Evolutionary conservation across 2,113 vertebrate species (phyloP).

Genomic region (Trogon melanurus): DNA sequence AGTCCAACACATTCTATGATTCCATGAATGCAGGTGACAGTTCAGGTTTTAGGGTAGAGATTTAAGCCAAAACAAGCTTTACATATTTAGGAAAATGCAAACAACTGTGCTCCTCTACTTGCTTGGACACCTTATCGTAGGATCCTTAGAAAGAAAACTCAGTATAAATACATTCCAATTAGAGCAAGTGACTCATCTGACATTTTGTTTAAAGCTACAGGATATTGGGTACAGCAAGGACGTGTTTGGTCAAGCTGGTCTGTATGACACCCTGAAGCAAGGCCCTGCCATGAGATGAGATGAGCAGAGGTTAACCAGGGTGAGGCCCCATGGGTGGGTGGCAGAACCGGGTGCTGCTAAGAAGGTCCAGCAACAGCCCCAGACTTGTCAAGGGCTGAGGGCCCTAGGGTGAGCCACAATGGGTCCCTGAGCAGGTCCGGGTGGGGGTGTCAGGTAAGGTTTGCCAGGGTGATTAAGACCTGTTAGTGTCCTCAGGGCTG

Average conservation of each 20-base stretch:
- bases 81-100: neutral
- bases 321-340: neutral
- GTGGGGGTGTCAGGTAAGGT: neutral
- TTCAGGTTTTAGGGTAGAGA: neutral
- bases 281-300: too few relatives aligned
- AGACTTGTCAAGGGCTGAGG: rapidly evolving
- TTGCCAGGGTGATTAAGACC: neutral
- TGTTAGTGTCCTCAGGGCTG: neutral
- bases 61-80: neutral
- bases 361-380: neutral
- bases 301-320: neutral
- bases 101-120: neutral
- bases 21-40: neutral
- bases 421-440: neutral
- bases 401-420: neutral
- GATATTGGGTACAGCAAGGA: neutral
- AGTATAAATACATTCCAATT: neutral
- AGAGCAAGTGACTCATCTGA: neutral
- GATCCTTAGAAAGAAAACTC: neutral
- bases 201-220: neutral
- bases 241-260: neutral
- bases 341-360: neutral
- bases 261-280: neutral
- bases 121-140: neutral
- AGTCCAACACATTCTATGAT: too few relatives aligned